Base-by-base conservation (phyloP, 2,113 vertebrate species). In the Hydrochoerus hydrochaeris region DNA sequence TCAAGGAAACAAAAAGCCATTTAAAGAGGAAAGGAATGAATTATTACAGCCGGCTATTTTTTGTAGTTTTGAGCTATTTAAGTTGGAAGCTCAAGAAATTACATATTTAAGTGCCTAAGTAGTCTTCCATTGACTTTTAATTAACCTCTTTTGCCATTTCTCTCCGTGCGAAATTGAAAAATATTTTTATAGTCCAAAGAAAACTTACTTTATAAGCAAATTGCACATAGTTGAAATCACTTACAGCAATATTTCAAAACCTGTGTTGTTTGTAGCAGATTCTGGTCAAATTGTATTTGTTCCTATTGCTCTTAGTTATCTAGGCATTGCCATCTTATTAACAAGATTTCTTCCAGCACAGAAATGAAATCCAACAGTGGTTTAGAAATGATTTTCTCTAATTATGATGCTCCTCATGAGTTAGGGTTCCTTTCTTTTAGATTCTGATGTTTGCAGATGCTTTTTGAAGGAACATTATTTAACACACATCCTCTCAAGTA, bases 121-220 rank as follows among this genome's bases (percentile, higher is more conserved):
- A 86, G 75, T 88, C 78, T 95, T 97, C 87, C 22, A 67, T 46
- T 46, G 35, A 94, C 97, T 98, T 98, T 97, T 98, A 98, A 97
- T 97, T 96, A 97, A 92, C 92, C n/a, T 97, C 94, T n/a, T 97
- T 97, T 97, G 96, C 97, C 97, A 97, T 98, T 98, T 96, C 90
- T 54, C 97, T 97, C 97, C 85, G 69, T 90, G 84, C 85, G 26
- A 97, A 98, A 98, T 94, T 96, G 95, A 96, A 98, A 98, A 98
- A 96, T 95, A 26, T 49, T 98, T 83, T 96, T 97, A 94, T 30
- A 96, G 78, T 93, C 94, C 69, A 97, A 92, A 54, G 88, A 93
- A 98, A 95, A 62, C 96, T 97, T 97, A 86, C 60, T 96, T 88
- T 82, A 78, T 71, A 41, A 87, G 94, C 90, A 41, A 94, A 95